Base-by-base conservation (phyloP, 23 tunicate species). In the Styela plicata region DNA sequence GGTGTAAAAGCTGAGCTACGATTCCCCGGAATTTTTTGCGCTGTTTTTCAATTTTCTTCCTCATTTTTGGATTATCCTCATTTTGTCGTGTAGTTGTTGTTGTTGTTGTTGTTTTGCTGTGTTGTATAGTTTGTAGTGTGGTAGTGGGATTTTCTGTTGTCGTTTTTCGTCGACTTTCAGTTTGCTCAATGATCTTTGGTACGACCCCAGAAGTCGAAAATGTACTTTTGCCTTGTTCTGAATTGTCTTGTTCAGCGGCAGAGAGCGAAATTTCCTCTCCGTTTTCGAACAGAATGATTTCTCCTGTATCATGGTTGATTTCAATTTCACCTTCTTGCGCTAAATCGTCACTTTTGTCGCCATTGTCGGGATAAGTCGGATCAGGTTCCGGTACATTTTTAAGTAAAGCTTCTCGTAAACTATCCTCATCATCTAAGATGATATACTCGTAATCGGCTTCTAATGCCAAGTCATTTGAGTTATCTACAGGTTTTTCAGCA, bases 11-110 rank as follows among this genome's bases (percentile, higher is more conserved):
- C 22, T 67, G 71, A 18, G 31, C 71, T 0, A 67, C 71, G 1
- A 67, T 29, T 25, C 71, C 2, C 0, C 71, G 71, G 31, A 67
- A 27, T 67, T 67, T 67, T 67, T 67, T 67, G 17, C 71, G 71
- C 22, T 67, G 71, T 29, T 67, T 67, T 22, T 67, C 71, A 27
- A 67, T 25, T 67, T 67, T 67, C 31, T 67, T 67, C 24, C 24
- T 67, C 0, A 27, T 16, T 67, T 67, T 67, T 44, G 7, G 10
- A 13, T 44, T 44, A 44, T 44, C 57, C 7, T 44, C 57, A 44
- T 13, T 44, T 44, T 44, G 57, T 44, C 10, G 13, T 44, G 57
- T 44, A 44, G 57, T 44, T 13, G 57, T 5, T 13, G 13, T 44
- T 44, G 57, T 13, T 44, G 13, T 13, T 44, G 57, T 44, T 44